These are phyloP conservation scores for Cotesia chilonis DNA, from an alignment of 1,140 invertebrate species.

Conservation along the genomic window DNA sequence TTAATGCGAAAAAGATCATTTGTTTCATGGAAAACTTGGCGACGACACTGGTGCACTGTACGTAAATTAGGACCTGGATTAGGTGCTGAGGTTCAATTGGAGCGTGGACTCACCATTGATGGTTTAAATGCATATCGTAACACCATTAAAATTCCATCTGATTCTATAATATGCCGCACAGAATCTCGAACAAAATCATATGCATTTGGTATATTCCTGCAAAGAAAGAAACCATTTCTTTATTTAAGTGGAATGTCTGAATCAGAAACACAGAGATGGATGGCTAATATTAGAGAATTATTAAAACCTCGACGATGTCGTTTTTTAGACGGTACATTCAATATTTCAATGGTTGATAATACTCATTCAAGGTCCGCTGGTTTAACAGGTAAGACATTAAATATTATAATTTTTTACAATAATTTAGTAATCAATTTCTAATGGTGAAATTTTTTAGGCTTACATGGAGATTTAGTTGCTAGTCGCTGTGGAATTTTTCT, in stretches of 20 bases:
- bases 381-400: conserved; percentile 55
- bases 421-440: too few relatives aligned
- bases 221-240: conserved; percentile 64
- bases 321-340: conserved; percentile 59
- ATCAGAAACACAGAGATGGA: conserved; percentile 68
- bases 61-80: conserved; percentile 49
- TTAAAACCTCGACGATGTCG: conserved; percentile 59
- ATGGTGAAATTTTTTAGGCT: conserved; percentile 46
- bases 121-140: conserved; percentile 45
- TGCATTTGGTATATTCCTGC: conserved; percentile 66
- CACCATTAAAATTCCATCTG: conserved; percentile 57
- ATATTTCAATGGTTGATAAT: conserved; percentile 68
- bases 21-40: conserved; percentile 59
- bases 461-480: conserved; percentile 65
- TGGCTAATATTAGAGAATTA: conserved; percentile 64
- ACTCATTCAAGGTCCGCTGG: conserved; percentile 65
- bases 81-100: conserved; percentile 56
- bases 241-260: conserved; percentile 66
- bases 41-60: conserved; percentile 61
- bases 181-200: conserved; percentile 67
- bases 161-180: conserved; percentile 65
- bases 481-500: conserved; percentile 62
- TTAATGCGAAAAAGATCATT: conserved; percentile 53
- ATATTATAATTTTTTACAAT: conserved; percentile 10
- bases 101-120: conserved; percentile 45